Evolutionary conservation across 2,888 invertebrate genomes (phyloP).

Genomic region (Hydraecia micacea): DNA sequence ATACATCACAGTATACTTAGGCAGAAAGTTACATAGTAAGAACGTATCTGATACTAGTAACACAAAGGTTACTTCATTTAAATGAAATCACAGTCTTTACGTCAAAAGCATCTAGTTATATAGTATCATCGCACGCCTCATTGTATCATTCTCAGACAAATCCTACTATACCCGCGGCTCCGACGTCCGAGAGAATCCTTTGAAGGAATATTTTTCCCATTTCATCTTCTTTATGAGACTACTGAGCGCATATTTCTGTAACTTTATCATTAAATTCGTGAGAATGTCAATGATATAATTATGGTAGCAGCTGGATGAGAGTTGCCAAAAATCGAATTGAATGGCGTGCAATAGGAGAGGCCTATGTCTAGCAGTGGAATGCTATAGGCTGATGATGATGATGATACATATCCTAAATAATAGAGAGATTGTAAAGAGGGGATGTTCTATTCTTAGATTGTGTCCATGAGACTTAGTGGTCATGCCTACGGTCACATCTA

Average conservation of each 20-base stretch:
- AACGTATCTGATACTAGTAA: not conserved
- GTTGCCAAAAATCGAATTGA: no score
- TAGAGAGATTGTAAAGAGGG: not conserved
- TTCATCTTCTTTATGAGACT: not conserved
- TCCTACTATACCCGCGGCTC: not conserved
- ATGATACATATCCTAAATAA: not conserved
- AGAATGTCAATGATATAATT: no score
- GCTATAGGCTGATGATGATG: no score
- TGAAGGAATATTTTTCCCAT: slow-evolving; percentile 1
- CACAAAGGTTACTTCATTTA: not conserved
- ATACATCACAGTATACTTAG: not conserved
- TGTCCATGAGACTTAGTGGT: not conserved
- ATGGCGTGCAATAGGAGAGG: no score
- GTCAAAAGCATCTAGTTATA: not conserved
- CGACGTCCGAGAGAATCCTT: not conserved
- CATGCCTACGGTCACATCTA: slow-evolving; percentile 14
- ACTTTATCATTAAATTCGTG: not conserved
- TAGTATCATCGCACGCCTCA: no score
- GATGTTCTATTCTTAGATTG: slow-evolving; percentile 38
- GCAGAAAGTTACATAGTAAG: not conserved
- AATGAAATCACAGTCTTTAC: not conserved
- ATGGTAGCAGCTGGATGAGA: no score
- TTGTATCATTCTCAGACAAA: slow-evolving; percentile 1
- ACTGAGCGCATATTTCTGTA: not conserved
- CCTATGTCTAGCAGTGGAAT: no score